Evolutionary conservation across 2,797 vertebrate genomes (phyloP), one percentile per base, ranked within the genome.

Genomic region (Cryptoprocta ferox): DNA sequence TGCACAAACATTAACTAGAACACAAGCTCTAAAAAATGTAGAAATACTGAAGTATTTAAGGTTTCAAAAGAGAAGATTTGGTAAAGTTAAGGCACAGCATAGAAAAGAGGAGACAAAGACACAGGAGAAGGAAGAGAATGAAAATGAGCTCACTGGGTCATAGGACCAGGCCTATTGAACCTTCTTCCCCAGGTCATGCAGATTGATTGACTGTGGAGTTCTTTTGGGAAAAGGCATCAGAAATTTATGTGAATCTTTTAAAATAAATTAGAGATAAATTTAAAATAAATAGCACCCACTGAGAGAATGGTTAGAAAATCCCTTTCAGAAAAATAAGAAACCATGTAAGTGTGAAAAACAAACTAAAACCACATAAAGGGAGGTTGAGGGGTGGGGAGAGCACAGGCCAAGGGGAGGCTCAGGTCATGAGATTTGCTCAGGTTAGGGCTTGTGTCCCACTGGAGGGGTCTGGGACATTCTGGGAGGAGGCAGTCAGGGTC

Each of bases 211-310:
- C 78, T 89, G 30, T 87, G 35, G 79, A 80, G 10, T 75, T 94
- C 16, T 71, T 91, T 82, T 68, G 71, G 66, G 68, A 79, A 71
- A 85, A 89, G 88, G 6, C 68, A 90, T 65, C 75, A 94, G 50
- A 92, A 81, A 94, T 89, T 37, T 91, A 26, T 89, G 21, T 89
- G 24, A 91, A 16, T 73, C 82, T 94, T 92, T 96, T 80, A 73
- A 97, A 82, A 89, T 66, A 94, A 89, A 80, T 95, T 45, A 87
- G 61, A 95, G 78, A 75, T 66, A 81, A 89, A 92, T 81, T 93
- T 89, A 85, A 94, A 78, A 75, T 86, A 92, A 92, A 84, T 28
- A n/a, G 70, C 14, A 88, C 21, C 82, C 15, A 42, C 65, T 75
- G 28, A 95, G 19, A 88, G 26, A 92, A 83, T 70, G 35, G 37